Conservation (phyloP, 2,797 vertebrate genomes). For the Falco berigora region DNA sequence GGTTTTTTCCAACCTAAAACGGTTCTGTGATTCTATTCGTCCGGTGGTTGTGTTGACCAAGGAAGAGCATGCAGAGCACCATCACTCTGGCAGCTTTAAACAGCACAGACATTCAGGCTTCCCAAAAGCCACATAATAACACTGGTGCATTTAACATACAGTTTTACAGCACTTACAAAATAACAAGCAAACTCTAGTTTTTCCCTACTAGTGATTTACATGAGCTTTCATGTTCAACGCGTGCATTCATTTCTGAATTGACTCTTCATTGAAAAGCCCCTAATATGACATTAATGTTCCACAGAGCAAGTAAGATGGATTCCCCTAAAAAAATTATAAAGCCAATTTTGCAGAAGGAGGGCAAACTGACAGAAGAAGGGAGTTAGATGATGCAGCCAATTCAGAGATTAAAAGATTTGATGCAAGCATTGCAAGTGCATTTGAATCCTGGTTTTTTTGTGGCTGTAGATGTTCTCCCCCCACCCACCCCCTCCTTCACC, state of each 20-base stretch:
- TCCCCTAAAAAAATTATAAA: background rate
- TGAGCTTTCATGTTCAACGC: background rate
- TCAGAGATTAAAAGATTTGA: background rate
- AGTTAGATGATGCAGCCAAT: too few relatives aligned
- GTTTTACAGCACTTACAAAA: background rate
- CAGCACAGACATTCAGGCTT: background rate
- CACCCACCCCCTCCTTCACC: background rate
- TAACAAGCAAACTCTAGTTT: background rate
- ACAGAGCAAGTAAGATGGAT: background rate
- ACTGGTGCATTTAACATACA: background rate
- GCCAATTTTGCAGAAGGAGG: background rate
- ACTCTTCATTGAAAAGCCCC: background rate
- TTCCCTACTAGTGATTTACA: background rate
- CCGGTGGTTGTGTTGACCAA: background rate
- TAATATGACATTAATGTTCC: rapidly evolving
- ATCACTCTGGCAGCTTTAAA: background rate
- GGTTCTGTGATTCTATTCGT: too few relatives aligned
- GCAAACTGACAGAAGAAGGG: background rate
- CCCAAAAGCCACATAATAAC: background rate
- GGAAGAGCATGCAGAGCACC: background rate
- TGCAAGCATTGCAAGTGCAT: background rate
- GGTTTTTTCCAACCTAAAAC: too few relatives aligned
- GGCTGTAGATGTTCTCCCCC: background rate
- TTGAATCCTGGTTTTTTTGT: background rate
- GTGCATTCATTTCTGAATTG: background rate